Evolutionary conservation across 2,888 invertebrate genomes (phyloP).

Genomic region (Cistogaster globosa): DNA sequence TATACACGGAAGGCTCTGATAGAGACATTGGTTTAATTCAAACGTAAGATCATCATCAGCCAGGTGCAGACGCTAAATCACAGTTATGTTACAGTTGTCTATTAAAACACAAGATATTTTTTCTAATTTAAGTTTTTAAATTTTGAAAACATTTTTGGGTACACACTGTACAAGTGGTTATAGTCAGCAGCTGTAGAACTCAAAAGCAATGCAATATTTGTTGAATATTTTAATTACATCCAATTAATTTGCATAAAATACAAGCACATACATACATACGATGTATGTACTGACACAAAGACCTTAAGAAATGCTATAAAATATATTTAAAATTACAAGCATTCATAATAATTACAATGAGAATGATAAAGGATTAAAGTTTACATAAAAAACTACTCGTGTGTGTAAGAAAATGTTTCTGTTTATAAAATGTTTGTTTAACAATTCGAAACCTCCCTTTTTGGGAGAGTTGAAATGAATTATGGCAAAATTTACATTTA

Average conservation of each 20-base stretch:
- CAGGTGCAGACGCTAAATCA: too few species aligned
- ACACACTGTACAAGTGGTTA: conserved; percentile 3
- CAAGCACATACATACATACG: background rate
- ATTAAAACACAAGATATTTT: too few species aligned
- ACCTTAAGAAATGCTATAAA: conserved; percentile 42
- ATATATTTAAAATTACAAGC: conserved; percentile 35
- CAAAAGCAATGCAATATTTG: conserved; percentile 30
- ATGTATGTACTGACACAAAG: conserved; percentile 8
- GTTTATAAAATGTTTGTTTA: conserved; percentile 1
- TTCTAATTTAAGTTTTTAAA: too few species aligned
- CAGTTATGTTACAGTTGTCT: too few species aligned
- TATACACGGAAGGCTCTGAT: too few species aligned
- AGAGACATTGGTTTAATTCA: too few species aligned
- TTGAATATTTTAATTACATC: conserved; percentile 65
- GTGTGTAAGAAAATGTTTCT: background rate
- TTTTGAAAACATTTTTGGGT: background rate
- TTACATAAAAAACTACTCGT: conserved; percentile 2
- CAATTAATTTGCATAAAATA: conserved; percentile 59
- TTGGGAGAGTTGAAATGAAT: conserved; percentile 7
- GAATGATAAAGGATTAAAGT: background rate
- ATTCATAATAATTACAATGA: background rate
- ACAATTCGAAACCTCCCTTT: conserved; percentile 13
- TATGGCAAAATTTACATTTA: conserved; percentile 43
- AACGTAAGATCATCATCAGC: too few species aligned
- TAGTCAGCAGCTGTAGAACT: background rate